phyloP scores from a whole-genome alignment of 1,140 invertebrate genomes.

The Xylocopa sonorina region DNA sequence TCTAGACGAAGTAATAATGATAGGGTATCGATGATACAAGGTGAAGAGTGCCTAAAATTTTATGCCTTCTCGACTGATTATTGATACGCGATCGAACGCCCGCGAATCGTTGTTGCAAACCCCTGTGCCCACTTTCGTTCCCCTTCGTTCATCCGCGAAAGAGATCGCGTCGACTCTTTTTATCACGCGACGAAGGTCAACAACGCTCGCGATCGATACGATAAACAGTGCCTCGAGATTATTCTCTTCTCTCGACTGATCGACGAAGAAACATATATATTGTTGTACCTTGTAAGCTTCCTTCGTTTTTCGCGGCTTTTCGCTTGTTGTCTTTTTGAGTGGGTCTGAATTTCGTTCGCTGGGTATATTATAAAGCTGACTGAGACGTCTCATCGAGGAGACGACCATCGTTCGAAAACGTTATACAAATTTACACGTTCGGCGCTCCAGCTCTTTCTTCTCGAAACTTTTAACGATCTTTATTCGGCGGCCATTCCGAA shows the following conservation, averaged over 20 bases:
- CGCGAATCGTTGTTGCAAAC: neutral
- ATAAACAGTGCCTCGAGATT: constrained; percentile 43
- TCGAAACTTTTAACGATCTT: neutral
- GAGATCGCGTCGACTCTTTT: neutral
- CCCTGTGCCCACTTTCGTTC: neutral
- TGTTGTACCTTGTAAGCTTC: constrained; percentile 18
- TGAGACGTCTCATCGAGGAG: neutral
- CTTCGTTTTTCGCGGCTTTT: constrained; percentile 18
- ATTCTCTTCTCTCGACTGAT: constrained; percentile 44
- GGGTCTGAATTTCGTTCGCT: neutral
- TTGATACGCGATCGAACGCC: neutral
- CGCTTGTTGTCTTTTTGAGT: neutral
- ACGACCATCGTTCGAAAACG: neutral
- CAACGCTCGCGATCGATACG: constrained; percentile 24
- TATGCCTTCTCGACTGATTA: constrained; percentile 51
- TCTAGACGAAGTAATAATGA: neutral
- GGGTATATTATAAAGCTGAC: neutral
- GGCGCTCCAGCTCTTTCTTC: neutral
- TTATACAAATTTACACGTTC: neutral
- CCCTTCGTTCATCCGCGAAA: neutral
- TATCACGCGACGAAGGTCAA: neutral
- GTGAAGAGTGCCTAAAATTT: constrained; percentile 52
- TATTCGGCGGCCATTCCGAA: neutral
- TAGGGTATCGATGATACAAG: constrained; percentile 17
- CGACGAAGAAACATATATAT: constrained; percentile 28